These are phyloP conservation scores for Pedicia rivosa DNA, from an alignment of 2,888 invertebrate genomes.

Conservation along the genomic window DNA sequence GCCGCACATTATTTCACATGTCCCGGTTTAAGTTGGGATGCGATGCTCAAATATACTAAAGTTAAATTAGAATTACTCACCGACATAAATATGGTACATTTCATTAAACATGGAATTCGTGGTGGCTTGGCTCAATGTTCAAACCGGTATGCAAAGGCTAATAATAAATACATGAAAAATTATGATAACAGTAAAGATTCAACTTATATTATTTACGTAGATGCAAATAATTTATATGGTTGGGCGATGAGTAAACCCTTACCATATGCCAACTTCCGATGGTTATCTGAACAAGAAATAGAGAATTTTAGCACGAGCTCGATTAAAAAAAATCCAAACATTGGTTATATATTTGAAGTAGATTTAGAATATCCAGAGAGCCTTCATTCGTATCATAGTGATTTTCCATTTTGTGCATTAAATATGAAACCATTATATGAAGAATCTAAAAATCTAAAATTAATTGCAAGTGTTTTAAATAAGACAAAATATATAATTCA, in stretches of 20 bases:
- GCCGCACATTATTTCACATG: conserved; percentile 16
- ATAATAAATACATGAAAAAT: conserved; percentile 4
- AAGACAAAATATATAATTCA: too few species aligned
- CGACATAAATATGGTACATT: conserved; percentile 8
- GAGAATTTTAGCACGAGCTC: too few species aligned
- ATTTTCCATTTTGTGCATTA: too few species aligned
- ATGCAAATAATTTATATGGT: conserved; percentile 15
- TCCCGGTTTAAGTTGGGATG: conserved; percentile 18
- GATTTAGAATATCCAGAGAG: too few species aligned
- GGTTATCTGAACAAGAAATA: conserved; percentile 8
- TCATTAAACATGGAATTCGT: conserved; percentile 6
- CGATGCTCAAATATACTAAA: conserved; percentile 16
- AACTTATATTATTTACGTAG: conserved; percentile 10
- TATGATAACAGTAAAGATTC: conserved; percentile 3
- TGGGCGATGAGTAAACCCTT: conserved; percentile 15
- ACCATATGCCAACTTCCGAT: conserved; percentile 15
- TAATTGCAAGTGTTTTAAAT: too few species aligned
- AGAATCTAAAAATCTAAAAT: too few species aligned
- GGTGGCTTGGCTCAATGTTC: conserved; percentile 8
- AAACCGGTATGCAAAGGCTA: conserved; percentile 7
- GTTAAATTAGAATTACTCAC: conserved; percentile 9
- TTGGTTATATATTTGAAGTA: too few species aligned
- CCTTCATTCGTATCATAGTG: too few species aligned
- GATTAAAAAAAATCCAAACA: too few species aligned
- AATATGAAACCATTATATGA: too few species aligned